Evolutionary conservation across 2,113 vertebrate genomes (phyloP).

Genomic region (Mungos mungo): DNA sequence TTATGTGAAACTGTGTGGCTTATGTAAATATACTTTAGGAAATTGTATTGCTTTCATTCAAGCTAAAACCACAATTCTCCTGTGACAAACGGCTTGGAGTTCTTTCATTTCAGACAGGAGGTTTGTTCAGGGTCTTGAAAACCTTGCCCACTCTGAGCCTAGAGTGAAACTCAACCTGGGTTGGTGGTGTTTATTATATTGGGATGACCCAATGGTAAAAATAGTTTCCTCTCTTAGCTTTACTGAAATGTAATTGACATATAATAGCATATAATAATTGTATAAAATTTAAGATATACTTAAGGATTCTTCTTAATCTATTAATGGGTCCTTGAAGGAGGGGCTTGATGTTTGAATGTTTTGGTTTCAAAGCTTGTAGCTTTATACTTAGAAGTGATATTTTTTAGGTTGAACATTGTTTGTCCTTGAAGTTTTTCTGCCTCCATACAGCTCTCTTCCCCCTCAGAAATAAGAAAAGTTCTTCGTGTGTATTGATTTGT

Average conservation of each 20-base stretch:
- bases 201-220: background rate
- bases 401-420: background rate
- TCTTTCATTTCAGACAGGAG: background rate
- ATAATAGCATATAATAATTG: background rate
- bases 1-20: background rate
- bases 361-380: background rate
- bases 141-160: background rate
- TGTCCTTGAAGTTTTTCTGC: background rate
- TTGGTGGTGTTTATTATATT: background rate
- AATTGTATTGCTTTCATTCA: background rate
- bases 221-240: background rate
- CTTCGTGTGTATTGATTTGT: background rate
- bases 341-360: background rate
- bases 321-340: background rate
- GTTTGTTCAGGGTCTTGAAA: background rate
- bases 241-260: background rate
- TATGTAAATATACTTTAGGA: conserved; percentile 3
- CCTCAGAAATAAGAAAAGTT: conserved; percentile 4
- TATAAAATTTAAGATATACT: background rate
- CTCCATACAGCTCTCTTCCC: background rate
- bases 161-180: background rate
- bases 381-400: background rate
- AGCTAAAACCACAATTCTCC: background rate
- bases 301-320: background rate
- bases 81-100: background rate